Base-by-base conservation (phyloP, 2,888 invertebrate species). In the Macaria liturata region DNA sequence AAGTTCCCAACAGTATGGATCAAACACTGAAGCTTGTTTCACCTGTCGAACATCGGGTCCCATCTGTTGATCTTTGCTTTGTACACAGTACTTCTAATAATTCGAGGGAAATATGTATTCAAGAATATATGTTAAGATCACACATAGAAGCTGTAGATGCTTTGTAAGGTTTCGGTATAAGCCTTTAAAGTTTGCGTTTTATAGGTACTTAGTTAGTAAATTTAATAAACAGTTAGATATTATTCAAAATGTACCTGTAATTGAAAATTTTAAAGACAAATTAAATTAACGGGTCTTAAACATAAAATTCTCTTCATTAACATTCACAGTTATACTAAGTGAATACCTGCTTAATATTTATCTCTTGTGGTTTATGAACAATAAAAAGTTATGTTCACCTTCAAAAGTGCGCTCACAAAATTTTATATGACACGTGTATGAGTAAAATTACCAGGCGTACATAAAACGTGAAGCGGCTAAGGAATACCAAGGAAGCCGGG, bases 401-500 rank as follows among this genome's bases (percentile, higher is more conserved):
- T 52, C 50, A 50, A 56, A 63, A 60, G 59, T 50, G 61, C 48
- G 62, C 57, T 48, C 50, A 65, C 59, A 55, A 64, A 64, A 56
- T 64, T 65, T 68, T 69, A 70, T 67, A 57, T 61, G 64, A 45
- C 5, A 30, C 30, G 59, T 61, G 57, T 69, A 63, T 70, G 66
- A 71, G 72, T 68, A 68, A 72, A 71, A 71, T 69, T 67, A 80
- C 76, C 70, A 71, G 66, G 72, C 66, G 69, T 63, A 69, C 76
- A 78, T 79, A 82, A 80, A 82, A 75, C 67, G 74, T 62, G 71
- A 79, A 75, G 70, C 75, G 66, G 64, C 69, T 67, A 65, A 73
- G 69, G 77, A 79, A 83, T 81, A 77, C 77, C 78, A 81, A 82
- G 80, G 75, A 84, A 78, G 68, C 62, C 62, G 72, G 68, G 72